Percentiles rank a stretch among this genome's conserved stretches.
phyloP scores from a whole-genome alignment of 2,797 vertebrate species.

The Poeciliopsis presidionis region DNA sequence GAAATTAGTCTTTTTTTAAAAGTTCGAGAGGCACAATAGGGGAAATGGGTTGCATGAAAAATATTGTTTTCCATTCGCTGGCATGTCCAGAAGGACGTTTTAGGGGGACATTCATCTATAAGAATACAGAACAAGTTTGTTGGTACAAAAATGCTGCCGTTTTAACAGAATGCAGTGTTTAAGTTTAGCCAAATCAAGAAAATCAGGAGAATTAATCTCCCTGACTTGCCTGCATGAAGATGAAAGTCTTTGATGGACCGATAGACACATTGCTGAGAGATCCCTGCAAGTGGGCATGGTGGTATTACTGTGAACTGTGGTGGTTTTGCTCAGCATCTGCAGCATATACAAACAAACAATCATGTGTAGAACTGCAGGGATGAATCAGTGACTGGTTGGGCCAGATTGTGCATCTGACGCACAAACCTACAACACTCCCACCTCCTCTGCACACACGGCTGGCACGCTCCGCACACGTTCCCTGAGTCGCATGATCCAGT shows the following conservation, averaged over 20 bases:
- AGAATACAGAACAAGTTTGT: background rate
- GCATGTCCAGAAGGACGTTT: background rate
- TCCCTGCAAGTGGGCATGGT: conserved; percentile 60
- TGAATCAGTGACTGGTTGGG: conserved; percentile 54
- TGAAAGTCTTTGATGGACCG: conserved; percentile 58
- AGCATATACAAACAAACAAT: conserved; percentile 16
- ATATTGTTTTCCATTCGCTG: background rate
- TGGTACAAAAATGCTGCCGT: conserved; percentile 17
- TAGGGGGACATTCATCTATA: no score
- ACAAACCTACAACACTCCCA: conserved; percentile 21
- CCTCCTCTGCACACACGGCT: conserved; percentile 29
- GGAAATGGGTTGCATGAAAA: conserved; percentile 29
- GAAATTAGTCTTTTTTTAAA: conserved; percentile 36
- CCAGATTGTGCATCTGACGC: conserved; percentile 47
- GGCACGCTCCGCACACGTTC: conserved; percentile 63
- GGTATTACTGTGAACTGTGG: conserved; percentile 58
- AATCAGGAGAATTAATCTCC: conserved; percentile 12
- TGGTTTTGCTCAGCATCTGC: conserved; percentile 42
- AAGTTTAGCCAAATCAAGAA: conserved; percentile 33
- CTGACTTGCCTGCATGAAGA: conserved; percentile 45
- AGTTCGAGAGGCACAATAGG: conserved; percentile 22
- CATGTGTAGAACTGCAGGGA: conserved; percentile 26
- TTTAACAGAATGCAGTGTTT: conserved; percentile 24
- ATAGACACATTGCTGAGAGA: conserved; percentile 62
- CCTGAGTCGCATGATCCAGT: conserved; percentile 35